Conservation (phyloP, 2,113 vertebrate genomes). For the Lanius collurio region DNA sequence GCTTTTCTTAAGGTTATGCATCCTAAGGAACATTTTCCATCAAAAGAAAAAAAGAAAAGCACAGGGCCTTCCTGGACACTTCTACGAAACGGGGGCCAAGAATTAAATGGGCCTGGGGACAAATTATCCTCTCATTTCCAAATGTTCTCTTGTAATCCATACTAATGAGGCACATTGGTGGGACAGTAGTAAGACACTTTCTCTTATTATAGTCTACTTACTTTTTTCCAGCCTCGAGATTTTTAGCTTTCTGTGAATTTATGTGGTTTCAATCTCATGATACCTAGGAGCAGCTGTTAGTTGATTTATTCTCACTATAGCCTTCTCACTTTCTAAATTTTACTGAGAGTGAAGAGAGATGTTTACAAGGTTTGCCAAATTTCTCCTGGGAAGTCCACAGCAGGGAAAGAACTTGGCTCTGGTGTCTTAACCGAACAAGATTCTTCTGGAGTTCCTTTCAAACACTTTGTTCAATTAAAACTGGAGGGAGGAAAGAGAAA, state of each 20-base stretch:
- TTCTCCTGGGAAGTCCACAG: not conserved
- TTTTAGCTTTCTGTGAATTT: not conserved
- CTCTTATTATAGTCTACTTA: not conserved
- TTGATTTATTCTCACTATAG: not conserved
- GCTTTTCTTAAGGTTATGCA: not conserved
- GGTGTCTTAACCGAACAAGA: not conserved
- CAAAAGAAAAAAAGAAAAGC: not conserved
- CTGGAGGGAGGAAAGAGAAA: not conserved
- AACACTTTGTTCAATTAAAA: not conserved
- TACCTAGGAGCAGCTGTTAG: not conserved
- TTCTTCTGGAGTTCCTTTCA: not conserved
- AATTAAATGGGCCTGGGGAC: not conserved
- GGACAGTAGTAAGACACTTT: not conserved
- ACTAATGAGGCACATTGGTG: not conserved
- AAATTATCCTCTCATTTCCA: not conserved
- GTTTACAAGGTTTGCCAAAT: not conserved
- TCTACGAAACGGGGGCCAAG: not conserved
- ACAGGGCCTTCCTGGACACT: not conserved
- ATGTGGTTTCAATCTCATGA: not conserved
- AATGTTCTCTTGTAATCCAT: not conserved
- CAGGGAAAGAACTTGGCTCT: not conserved
- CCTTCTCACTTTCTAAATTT: not conserved
- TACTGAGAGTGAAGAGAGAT: not conserved
- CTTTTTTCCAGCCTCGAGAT: not conserved
- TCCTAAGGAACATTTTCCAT: not conserved